A percentile compares a stretch with the other conserved stretches of the same genome.
Evolutionary conservation across 2,113 vertebrate species (phyloP).

Genomic region (Alosa alosa): DNA sequence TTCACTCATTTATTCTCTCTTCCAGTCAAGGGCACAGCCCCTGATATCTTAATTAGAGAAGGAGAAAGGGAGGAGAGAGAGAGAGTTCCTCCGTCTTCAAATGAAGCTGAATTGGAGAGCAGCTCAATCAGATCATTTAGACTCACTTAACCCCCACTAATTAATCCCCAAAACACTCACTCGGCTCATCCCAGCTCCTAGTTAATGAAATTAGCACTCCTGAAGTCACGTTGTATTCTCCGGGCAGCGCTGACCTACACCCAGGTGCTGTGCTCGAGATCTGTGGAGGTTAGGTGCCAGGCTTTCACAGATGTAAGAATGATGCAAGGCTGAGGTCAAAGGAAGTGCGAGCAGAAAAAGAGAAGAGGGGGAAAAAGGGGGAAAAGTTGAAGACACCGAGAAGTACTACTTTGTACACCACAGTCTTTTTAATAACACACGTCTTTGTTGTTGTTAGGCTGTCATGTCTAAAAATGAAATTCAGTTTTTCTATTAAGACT

Average conservation of each 20-base stretch:
- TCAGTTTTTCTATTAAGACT: neutral
- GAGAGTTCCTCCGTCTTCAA: conserved; percentile 56
- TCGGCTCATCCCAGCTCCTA: conserved; percentile 38
- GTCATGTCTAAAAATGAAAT: neutral
- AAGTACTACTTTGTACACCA: neutral
- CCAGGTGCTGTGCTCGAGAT: conserved; percentile 33
- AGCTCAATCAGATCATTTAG: conserved; percentile 66
- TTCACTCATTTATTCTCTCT: conserved; percentile 56
- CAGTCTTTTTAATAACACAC: neutral
- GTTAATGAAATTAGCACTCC: conserved; percentile 63
- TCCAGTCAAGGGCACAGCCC: conserved; percentile 59
- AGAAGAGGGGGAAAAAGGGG: neutral
- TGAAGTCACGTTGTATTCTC: conserved; percentile 49
- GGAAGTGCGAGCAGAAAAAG: neutral
- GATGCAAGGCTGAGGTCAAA: conserved; percentile 19
- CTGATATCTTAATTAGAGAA: conserved; percentile 65
- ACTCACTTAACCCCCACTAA: conserved; percentile 63
- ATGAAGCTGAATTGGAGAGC: conserved; percentile 57
- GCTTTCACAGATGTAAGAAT: conserved; percentile 8
- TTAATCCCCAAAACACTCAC: conserved; percentile 58
- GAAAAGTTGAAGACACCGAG: neutral
- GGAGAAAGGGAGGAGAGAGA: conserved; percentile 37
- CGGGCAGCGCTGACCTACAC: conserved; percentile 33
- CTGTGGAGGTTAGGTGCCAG: conserved; percentile 18
- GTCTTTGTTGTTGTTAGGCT: neutral